Percentiles rank a stretch among this genome's conserved stretches.
Conservation (phyloP, 2,888 invertebrate species). For the Cataglyphis rosenhaueri region DNA sequence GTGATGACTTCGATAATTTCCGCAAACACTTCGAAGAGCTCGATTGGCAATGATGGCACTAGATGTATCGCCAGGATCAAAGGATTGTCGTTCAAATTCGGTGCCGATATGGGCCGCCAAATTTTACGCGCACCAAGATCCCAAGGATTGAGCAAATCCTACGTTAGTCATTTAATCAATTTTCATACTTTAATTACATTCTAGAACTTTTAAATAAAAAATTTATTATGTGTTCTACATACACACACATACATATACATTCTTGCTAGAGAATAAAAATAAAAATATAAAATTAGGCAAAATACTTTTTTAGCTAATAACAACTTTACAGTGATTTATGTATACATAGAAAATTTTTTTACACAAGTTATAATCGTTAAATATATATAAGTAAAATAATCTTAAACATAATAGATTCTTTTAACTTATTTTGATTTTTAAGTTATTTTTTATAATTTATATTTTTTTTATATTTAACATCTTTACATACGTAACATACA, state of each 20-base stretch:
- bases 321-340: background rate
- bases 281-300: background rate
- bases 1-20: conserved; percentile 79
- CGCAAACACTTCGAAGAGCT: conserved; percentile 78
- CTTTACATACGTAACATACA: too few relatives aligned
- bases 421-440: background rate
- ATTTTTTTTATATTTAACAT: background rate
- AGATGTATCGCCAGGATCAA: conserved; percentile 79
- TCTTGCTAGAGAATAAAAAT: background rate
- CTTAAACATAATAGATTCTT: background rate
- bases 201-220: background rate
- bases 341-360: background rate
- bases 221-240: background rate
- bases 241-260: too few relatives aligned
- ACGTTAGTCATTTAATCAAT: conserved; percentile 24
- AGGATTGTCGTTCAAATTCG: conserved; percentile 71
- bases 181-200: background rate
- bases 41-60: conserved; percentile 80
- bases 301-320: background rate
- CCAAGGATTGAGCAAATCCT: conserved; percentile 64
- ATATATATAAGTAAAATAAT: background rate
- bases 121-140: conserved; percentile 76
- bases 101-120: conserved; percentile 66
- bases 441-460: background rate
- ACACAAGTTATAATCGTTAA: background rate